Evolutionary conservation across 2,797 vertebrate genomes (phyloP).

Genomic region (Leptoclinus maculatus): DNA sequence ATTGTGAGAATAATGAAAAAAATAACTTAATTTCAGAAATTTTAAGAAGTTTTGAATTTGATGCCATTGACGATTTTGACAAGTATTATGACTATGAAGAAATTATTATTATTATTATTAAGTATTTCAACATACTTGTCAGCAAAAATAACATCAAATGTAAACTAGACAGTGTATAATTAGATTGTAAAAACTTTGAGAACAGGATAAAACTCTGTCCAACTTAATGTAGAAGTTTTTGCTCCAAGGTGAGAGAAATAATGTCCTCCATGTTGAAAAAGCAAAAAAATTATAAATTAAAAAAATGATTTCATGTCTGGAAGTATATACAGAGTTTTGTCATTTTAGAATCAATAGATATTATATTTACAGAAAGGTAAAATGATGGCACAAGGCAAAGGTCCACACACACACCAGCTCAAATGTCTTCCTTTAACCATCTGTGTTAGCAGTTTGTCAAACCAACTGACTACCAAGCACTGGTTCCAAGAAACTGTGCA

Average conservation of each 20-base stretch:
- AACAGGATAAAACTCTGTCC: background rate
- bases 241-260: background rate
- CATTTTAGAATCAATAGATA: background rate
- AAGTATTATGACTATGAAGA: background rate
- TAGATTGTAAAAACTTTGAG: background rate
- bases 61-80: background rate
- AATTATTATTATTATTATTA: background rate
- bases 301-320: too few species aligned
- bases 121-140: background rate
- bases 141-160: background rate
- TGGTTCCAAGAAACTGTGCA: background rate
- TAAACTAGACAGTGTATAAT: background rate
- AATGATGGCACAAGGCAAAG: constrained; percentile 7
- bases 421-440: background rate
- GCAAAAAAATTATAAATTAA: too few species aligned
- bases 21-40: background rate
- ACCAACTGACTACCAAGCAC: background rate
- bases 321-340: background rate
- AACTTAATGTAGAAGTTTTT: background rate
- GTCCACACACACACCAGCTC: background rate
- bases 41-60: background rate
- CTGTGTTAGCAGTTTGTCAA: background rate
- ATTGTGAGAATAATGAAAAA: background rate
- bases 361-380: background rate
- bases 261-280: background rate